A percentile compares a stretch with the other conserved stretches of the same genome.
These are phyloP conservation scores for Musca domestica DNA, from an alignment of 1,140 invertebrate species.

Conservation along the genomic window DNA sequence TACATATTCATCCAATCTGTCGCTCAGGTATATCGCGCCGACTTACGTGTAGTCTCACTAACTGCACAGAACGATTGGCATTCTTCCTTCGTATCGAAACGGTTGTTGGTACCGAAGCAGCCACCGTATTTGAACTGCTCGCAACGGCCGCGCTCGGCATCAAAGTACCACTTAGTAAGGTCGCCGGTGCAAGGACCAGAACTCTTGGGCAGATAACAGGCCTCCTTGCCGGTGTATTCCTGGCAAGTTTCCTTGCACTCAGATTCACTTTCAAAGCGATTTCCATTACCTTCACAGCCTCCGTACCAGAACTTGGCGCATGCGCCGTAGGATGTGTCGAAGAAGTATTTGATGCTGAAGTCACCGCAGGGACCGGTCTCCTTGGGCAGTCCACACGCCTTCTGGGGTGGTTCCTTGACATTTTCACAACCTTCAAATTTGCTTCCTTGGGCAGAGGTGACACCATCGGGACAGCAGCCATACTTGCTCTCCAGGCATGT, in stretches of 20 bases:
- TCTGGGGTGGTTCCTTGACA: constrained; percentile 65
- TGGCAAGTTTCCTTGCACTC: constrained; percentile 87
- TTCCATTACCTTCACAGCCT: constrained; percentile 88
- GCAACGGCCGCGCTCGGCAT: constrained; percentile 70
- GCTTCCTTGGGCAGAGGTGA: constrained; percentile 73
- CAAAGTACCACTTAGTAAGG: constrained; percentile 82
- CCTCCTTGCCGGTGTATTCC: constrained; percentile 77
- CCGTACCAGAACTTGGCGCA: constrained; percentile 95
- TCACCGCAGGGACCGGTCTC: constrained; percentile 79
- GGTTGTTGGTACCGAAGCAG: constrained; percentile 87
- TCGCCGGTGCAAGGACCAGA: constrained; percentile 80
- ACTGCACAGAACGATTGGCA: constrained; percentile 78
- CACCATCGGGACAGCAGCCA: constrained; percentile 85
- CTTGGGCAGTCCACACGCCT: constrained; percentile 70
- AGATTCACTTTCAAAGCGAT: constrained; percentile 79
- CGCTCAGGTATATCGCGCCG: background rate
- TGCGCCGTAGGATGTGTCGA: constrained; percentile 81
- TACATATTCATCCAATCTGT: background rate
- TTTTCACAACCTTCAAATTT: constrained; percentile 80
- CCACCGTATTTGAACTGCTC: constrained; percentile 79
- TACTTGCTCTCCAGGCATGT: constrained; percentile 74
- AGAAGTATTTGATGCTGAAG: constrained; percentile 87
- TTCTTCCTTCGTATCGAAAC: constrained; percentile 78
- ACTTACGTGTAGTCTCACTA: constrained; percentile 67
- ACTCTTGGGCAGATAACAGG: constrained; percentile 80